Evolutionary conservation across 2,113 vertebrate genomes (phyloP).

Genomic region (Paradoxurus hermaphroditus): DNA sequence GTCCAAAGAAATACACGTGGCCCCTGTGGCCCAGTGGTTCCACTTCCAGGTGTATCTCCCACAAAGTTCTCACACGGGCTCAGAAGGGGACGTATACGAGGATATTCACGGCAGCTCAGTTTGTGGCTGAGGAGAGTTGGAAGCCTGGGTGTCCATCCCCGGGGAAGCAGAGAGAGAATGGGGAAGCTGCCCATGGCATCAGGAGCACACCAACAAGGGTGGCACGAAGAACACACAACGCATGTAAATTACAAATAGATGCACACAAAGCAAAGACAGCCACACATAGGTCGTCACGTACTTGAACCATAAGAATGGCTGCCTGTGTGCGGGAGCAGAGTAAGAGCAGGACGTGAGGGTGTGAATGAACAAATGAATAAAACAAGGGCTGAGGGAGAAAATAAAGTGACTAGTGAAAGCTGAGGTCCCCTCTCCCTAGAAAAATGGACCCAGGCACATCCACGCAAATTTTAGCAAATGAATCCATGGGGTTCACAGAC

Average conservation of each 20-base stretch:
- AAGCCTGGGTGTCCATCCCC: neutral
- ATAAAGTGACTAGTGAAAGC: neutral
- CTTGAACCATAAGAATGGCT: neutral
- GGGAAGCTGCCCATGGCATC: neutral
- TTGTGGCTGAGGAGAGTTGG: neutral
- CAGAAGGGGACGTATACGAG: no score
- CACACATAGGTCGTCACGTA: neutral
- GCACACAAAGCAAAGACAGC: neutral
- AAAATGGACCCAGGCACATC: neutral
- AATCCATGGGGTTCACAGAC: neutral
- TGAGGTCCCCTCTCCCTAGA: neutral
- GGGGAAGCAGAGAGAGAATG: neutral
- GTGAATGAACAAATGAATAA: neutral
- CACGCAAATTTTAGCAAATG: neutral
- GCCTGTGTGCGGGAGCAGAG: neutral
- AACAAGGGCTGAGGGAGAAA: neutral
- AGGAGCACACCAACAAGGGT: neutral
- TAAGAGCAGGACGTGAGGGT: rapidly evolving
- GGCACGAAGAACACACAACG: no score
- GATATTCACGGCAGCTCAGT: neutral
- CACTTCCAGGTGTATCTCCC: neutral
- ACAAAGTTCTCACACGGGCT: neutral
- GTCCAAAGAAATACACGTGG: neutral
- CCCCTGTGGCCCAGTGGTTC: neutral
- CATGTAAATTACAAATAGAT: neutral